phyloP scores from a whole-genome alignment of 2,888 invertebrate species.

The Mesorhabditis belari region DNA sequence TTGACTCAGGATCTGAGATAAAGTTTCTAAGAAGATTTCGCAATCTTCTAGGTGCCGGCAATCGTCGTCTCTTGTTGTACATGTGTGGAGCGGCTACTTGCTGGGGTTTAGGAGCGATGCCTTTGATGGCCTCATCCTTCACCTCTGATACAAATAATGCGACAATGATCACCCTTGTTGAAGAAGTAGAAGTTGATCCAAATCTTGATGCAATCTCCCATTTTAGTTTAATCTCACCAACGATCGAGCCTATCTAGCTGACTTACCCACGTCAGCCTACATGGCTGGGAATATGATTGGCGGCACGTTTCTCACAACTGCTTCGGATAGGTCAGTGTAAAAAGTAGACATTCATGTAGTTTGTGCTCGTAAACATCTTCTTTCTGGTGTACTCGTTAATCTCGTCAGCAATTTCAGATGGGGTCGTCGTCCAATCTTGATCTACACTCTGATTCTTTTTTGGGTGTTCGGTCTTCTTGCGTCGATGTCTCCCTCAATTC shows the following conservation, averaged over 20 bases:
- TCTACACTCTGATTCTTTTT: not conserved
- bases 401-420: not conserved
- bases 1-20: too few relatives aligned
- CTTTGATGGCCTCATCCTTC: not conserved
- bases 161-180: constrained; percentile 5
- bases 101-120: not conserved
- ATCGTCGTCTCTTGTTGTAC: not conserved
- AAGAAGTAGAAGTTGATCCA: constrained; percentile 2
- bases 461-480: not conserved
- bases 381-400: not conserved
- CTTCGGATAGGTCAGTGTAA: constrained; percentile 4
- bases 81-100: not conserved
- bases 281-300: constrained; percentile 16
- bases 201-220: not conserved
- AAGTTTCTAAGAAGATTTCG: too few relatives aligned
- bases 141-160: not conserved
- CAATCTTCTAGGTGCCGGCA: not conserved
- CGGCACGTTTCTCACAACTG: constrained; percentile 4
- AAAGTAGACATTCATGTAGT: not conserved
- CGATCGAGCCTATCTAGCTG: constrained; percentile 6
- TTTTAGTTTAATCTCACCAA: constrained; percentile 8
- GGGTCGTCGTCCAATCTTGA: not conserved
- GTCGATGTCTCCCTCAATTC: not conserved
- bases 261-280: constrained; percentile 8
- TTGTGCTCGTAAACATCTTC: not conserved